phyloP scores from a whole-genome alignment of 1,140 invertebrate genomes.

The Camponotus floridanus region DNA sequence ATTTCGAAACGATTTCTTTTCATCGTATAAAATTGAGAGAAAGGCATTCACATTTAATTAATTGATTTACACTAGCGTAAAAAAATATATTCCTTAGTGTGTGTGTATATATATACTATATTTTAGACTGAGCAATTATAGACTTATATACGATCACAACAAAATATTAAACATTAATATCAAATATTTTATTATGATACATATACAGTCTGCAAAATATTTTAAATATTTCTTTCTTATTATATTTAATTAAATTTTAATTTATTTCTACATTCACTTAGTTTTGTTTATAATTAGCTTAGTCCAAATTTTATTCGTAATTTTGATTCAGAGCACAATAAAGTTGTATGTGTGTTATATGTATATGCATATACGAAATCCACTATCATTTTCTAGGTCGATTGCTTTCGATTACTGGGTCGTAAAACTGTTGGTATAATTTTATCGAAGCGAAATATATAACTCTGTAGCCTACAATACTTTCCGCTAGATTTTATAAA shows the following conservation, averaged over 20 bases:
- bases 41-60: conserved; percentile 28
- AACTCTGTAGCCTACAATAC: conserved; percentile 24
- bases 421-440: conserved; percentile 23
- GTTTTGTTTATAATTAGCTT: background rate
- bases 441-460: conserved; percentile 32
- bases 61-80: conserved; percentile 2
- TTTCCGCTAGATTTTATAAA: conserved; percentile 42
- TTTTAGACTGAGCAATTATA: background rate
- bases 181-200: background rate
- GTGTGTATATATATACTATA: background rate
- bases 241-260: background rate
- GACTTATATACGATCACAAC: background rate
- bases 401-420: conserved; percentile 31
- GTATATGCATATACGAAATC: too few relatives aligned
- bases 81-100: background rate
- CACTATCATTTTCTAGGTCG: too few relatives aligned
- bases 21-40: conserved; percentile 6
- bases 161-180: background rate
- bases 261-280: background rate
- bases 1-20: conserved; percentile 49
- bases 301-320: background rate
- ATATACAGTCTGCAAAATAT: background rate
- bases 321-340: background rate
- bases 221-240: background rate
- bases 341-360: background rate